A percentile compares a stretch with the other conserved stretches of the same genome.
phyloP scores from a whole-genome alignment of 2,888 invertebrate species.

The Ephialtes manifestator region DNA sequence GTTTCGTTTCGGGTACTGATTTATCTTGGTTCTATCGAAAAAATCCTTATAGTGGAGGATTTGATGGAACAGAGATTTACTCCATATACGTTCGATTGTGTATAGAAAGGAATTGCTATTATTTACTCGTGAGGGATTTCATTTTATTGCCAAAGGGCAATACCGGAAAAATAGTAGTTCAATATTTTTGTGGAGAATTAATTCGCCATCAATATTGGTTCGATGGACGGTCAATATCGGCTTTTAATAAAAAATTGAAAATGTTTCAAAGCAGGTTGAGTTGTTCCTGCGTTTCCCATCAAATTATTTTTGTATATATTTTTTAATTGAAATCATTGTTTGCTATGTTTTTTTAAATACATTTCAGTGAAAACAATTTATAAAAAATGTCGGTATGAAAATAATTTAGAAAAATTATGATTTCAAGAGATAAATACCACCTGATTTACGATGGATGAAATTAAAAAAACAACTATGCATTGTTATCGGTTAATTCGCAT shows the following conservation, averaged over 20 bases:
- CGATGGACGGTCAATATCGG: neutral
- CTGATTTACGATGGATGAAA: too few relatives aligned
- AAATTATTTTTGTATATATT: neutral
- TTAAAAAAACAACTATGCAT: too few relatives aligned
- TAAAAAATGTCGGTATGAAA: too few relatives aligned
- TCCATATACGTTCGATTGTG: neutral
- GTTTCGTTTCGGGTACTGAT: neutral
- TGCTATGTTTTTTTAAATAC: too few relatives aligned
- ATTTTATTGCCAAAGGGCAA: neutral
- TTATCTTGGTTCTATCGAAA: conserved; percentile 14
- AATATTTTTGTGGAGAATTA: neutral
- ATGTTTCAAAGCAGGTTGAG: neutral
- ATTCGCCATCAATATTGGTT: neutral
- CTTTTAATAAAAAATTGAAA: neutral
- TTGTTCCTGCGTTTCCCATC: neutral
- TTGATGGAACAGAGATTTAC: neutral
- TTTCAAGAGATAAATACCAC: too few relatives aligned
- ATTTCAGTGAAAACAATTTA: too few relatives aligned
- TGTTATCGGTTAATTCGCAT: too few relatives aligned
- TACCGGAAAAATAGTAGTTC: neutral
- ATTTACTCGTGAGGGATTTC: neutral
- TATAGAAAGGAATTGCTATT: neutral
- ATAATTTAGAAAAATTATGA: too few relatives aligned
- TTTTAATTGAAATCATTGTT: too few relatives aligned
- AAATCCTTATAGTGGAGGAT: neutral